Evolutionary conservation across 2,113 vertebrate genomes (phyloP).

Genomic region (Chlamydotis undulata): DNA sequence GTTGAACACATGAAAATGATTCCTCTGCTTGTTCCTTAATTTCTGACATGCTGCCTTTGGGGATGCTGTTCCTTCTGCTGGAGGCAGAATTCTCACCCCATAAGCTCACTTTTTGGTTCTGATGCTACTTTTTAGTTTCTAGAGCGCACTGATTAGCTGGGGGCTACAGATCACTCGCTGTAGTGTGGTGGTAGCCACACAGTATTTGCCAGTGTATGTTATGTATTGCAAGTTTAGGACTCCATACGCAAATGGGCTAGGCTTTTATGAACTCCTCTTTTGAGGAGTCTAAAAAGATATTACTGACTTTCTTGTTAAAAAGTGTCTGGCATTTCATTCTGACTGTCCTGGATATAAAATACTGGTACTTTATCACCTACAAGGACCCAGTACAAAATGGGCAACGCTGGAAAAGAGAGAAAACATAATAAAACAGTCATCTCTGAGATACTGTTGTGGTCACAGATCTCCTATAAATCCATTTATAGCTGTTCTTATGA

Average conservation of each 20-base stretch:
- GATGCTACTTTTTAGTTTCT: neutral
- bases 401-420: neutral
- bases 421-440: neutral
- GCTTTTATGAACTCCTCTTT: neutral
- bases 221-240: neutral
- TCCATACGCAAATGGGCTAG: neutral
- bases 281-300: neutral
- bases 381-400: neutral
- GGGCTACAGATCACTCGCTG: neutral
- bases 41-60: neutral
- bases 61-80: neutral
- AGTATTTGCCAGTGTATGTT: neutral
- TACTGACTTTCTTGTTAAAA: neutral
- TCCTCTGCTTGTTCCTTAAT: neutral
- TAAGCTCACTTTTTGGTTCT: neutral
- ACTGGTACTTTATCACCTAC: neutral
- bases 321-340: neutral
- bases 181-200: rapidly evolving
- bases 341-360: neutral
- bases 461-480: neutral
- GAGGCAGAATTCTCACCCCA: neutral
- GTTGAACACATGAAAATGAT: neutral
- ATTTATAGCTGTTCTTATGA: neutral
- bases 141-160: neutral
- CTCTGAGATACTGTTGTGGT: neutral